These are phyloP conservation scores for Sanderia malayensis DNA, from an alignment of 30 jellyfish, hydroid and myxozoan genomes.

Conservation along the genomic window DNA sequence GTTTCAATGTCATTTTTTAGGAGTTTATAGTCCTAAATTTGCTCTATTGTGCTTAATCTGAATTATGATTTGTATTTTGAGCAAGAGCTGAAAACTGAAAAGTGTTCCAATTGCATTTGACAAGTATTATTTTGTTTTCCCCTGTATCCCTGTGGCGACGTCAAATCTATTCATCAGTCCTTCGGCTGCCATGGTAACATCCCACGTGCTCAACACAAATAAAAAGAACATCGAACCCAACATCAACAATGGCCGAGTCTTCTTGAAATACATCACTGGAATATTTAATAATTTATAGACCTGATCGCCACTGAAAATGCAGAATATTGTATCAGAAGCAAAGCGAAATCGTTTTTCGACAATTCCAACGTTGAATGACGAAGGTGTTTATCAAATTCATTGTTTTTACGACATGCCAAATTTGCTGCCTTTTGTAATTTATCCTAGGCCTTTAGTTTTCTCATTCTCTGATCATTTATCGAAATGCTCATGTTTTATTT, in stretches of 20 bases:
- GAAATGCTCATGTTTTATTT: neutral
- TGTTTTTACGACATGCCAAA: too few relatives aligned
- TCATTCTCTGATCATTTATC: neutral
- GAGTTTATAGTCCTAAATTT: too few relatives aligned
- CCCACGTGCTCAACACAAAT: conserved; percentile 21
- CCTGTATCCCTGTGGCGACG: conserved; percentile 1
- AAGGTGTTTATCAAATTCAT: conserved; percentile 69
- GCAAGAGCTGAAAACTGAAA: too few relatives aligned
- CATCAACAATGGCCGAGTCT: conserved; percentile 25
- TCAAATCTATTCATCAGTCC: conserved; percentile 10
- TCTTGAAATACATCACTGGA: neutral
- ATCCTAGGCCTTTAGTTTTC: neutral
- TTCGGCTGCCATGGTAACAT: conserved; percentile 41
- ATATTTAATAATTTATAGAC: neutral
- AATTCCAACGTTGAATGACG: conserved; percentile 58
- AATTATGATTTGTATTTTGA: too few relatives aligned
- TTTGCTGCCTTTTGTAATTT: neutral
- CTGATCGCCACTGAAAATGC: conserved; percentile 33
- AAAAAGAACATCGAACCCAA: too few relatives aligned
- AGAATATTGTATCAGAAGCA: conserved; percentile 60
- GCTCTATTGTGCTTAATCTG: too few relatives aligned
- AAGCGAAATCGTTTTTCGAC: conserved; percentile 69
- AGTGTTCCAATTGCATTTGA: too few relatives aligned
- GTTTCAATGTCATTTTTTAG: too few relatives aligned
- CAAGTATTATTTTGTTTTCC: too few relatives aligned